phyloP scores from a whole-genome alignment of 2,888 invertebrate genomes.

The Arrhopalites spinosus region DNA sequence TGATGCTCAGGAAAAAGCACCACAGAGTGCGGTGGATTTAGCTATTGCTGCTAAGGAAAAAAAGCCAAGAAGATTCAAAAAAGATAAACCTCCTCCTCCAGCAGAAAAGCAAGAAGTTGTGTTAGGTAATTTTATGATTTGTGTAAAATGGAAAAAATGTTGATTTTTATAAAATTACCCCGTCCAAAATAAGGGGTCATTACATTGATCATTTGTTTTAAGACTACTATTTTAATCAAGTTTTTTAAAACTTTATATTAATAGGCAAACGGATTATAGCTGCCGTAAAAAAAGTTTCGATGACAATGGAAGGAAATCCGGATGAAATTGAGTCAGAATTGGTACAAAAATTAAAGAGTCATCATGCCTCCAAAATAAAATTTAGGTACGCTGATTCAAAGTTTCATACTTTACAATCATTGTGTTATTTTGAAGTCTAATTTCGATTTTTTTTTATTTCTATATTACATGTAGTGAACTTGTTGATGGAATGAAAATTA shows the following conservation, averaged over 20 bases:
- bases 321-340: slow-evolving; percentile 76
- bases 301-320: slow-evolving; percentile 69
- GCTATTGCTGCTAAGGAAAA: neutral
- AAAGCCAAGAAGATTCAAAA: neutral
- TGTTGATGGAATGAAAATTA: slow-evolving; percentile 78
- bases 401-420: neutral
- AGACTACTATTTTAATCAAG: neutral
- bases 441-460: neutral
- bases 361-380: slow-evolving; percentile 41
- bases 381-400: slow-evolving; percentile 38
- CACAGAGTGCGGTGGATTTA: neutral
- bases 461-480: slow-evolving; percentile 66
- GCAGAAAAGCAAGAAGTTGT: neutral
- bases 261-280: slow-evolving; percentile 49
- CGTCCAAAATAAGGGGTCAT: neutral
- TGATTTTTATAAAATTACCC: neutral
- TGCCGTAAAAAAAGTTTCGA: slow-evolving; percentile 76
- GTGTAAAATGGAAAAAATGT: neutral
- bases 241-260: too few species aligned
- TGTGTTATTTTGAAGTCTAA: neutral
- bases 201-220: neutral
- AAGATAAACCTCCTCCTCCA: neutral
- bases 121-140: neutral
- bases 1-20: neutral
- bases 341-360: slow-evolving; percentile 66